These are phyloP conservation scores for Drosophila conformis DNA, from an alignment of 2,888 invertebrate species.

Conservation along the genomic window DNA sequence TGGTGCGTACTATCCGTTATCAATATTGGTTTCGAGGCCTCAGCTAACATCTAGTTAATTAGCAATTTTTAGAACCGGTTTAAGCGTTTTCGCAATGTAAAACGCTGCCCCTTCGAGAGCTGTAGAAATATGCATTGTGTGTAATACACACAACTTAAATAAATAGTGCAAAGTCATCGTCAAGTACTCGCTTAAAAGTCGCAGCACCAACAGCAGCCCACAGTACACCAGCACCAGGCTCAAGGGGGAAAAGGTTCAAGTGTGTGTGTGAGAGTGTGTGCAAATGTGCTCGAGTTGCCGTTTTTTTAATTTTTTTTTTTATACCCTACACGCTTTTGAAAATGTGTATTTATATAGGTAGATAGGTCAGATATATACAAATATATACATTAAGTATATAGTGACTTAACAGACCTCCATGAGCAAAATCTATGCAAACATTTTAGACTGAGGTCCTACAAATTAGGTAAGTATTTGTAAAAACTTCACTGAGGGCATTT, in stretches of 20 bases:
- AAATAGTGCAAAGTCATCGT: slow-evolving; percentile 37
- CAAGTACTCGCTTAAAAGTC: slow-evolving; percentile 20
- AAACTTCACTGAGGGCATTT: neutral
- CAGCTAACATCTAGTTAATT: slow-evolving; percentile 10
- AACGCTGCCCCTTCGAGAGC: slow-evolving; percentile 9
- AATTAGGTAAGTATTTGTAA: neutral
- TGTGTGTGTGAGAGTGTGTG: neutral
- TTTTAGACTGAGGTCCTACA: neutral
- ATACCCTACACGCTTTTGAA: neutral
- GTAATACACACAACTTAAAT: slow-evolving; percentile 1
- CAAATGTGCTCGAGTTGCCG: neutral
- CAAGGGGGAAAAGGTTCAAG: slow-evolving; percentile 13
- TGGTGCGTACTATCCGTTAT: neutral
- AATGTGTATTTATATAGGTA: neutral
- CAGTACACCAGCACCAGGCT: neutral
- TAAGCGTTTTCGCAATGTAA: slow-evolving; percentile 5
- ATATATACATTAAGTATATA: neutral
- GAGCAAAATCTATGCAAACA: neutral
- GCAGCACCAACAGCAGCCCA: neutral
- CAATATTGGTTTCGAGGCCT: slow-evolving; percentile 11
- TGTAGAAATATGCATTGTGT: neutral
- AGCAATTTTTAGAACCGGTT: slow-evolving; percentile 37
- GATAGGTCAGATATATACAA: neutral
- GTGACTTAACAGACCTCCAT: neutral
- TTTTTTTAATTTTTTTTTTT: neutral